Evolutionary conservation across 2,113 vertebrate genomes (phyloP), one percentile per base, ranked within the genome.

Genomic region (Prunella himalayana): DNA sequence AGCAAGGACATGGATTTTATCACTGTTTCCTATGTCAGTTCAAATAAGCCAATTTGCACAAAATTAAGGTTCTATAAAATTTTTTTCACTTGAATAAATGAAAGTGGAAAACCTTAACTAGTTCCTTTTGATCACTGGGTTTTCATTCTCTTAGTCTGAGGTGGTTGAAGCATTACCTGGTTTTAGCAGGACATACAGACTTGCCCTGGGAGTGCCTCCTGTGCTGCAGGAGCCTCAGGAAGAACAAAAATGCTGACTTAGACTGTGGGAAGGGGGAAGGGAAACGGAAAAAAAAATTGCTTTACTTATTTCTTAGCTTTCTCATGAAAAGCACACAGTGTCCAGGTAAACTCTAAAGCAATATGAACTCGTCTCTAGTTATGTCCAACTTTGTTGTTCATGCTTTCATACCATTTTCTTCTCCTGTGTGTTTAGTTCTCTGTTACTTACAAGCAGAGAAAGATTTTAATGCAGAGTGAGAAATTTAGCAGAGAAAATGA

Each of bases 391-490:
- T 27, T 39, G 30, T 47, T 3, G 2, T 63, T 83, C 13, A 7
- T 21, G 9, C 61, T 82, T 63, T 71, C 15, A 15, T 37, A 60
- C 13, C 11, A 20, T 92, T 81, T 79, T 47, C 30, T 47, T 22
- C 44, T 86, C 20, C 31, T 54, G 14, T 60, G 6, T 81, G 33
- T 69, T 91, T 53, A 66, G 35, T 69, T 68, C 10, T 45, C 45
- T 72, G 6, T 63, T 94, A 87, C 69, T 86, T 85, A 88, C 44
- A 94, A 94, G 77, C 65, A 91, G 77, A 92, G 90, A 90, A 83
- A 76, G 90, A 91, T 84, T 95, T 70, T 82, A 86, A 95, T 73
- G 75, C 84, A 85, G 77, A n/a, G 9, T 44, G 79, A 76, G 41
- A 88, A 60, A 90, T 79, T 51, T 19, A 79, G 49, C 30, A 73